Conservation (phyloP, 2,888 invertebrate species). For the Uropetala carovei region DNA sequence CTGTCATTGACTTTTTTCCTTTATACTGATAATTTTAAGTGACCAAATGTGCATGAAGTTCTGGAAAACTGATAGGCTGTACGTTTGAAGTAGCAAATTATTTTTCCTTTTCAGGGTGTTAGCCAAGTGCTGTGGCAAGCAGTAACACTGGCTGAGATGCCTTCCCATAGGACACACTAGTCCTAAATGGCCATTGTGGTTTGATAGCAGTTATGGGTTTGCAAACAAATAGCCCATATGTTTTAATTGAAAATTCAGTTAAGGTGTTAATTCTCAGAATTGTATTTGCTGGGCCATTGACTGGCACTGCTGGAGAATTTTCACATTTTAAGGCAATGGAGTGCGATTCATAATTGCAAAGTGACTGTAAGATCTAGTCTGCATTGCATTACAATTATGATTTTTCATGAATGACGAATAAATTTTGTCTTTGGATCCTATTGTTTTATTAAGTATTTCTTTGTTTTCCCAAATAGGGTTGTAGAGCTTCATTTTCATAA, state of each 20-base stretch:
- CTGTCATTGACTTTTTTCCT: no score
- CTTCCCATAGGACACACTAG: not conserved
- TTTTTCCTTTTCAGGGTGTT: not conserved
- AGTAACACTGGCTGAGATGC: not conserved
- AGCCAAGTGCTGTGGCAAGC: slow-evolving; percentile 15
- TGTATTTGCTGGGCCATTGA: not conserved
- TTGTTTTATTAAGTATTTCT: no score
- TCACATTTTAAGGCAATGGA: not conserved
- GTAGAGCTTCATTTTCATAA: not conserved
- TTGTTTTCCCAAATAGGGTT: no score
- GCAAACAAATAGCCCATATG: not conserved
- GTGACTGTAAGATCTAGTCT: not conserved
- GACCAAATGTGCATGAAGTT: no score
- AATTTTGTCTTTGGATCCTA: not conserved
- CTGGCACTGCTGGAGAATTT: not conserved
- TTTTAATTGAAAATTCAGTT: not conserved
- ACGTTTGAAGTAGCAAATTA: not conserved
- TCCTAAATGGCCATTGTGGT: not conserved
- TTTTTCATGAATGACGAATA: not conserved
- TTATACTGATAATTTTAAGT: no score
- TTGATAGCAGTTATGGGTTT: not conserved
- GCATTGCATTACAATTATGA: not conserved
- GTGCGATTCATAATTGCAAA: not conserved
- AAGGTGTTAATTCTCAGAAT: not conserved
- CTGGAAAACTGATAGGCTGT: no score